phyloP scores from a whole-genome alignment of 1,140 invertebrate genomes.

The Alviniconcha marisindica region DNA sequence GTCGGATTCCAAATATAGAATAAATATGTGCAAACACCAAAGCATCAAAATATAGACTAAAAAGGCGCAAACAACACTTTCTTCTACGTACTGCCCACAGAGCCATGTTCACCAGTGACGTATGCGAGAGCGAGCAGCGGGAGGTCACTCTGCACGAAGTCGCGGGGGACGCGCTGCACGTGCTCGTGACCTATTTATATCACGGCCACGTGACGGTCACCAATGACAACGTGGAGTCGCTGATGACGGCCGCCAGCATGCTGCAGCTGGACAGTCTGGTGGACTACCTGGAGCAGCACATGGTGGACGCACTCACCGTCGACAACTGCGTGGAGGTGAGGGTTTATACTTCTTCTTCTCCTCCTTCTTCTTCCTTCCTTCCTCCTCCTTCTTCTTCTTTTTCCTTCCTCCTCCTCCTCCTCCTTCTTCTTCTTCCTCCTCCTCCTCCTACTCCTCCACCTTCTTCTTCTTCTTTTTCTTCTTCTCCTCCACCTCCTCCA shows the following conservation, averaged over 20 bases:
- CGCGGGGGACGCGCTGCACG: slow-evolving; percentile 40
- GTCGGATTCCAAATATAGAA: no score
- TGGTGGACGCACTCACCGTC: slow-evolving; percentile 50
- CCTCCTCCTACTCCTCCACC: neutral
- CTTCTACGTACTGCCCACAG: slow-evolving; percentile 45
- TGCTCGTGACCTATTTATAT: slow-evolving; percentile 64
- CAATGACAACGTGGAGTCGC: slow-evolving; percentile 64
- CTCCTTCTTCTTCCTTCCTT: no score
- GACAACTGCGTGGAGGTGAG: slow-evolving; percentile 62
- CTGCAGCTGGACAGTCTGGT: slow-evolving; percentile 60
- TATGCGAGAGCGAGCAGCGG: slow-evolving; percentile 54
- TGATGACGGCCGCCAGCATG: slow-evolving; percentile 64
- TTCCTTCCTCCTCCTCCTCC: neutral
- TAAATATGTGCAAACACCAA: no score
- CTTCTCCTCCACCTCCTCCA: neutral
- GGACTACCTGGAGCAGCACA: slow-evolving; percentile 58
- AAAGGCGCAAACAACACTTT: no score
- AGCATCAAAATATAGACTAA: no score
- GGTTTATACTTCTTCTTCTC: neutral
- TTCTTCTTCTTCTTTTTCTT: neutral
- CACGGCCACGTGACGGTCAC: slow-evolving; percentile 55
- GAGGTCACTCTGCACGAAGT: slow-evolving; percentile 57
- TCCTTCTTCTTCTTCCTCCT: neutral
- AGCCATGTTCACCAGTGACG: slow-evolving; percentile 67
- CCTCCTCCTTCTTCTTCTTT: neutral